These are phyloP conservation scores for Hymenochirus boettgeri DNA, from an alignment of 2,113 vertebrate genomes.

Conservation along the genomic window DNA sequence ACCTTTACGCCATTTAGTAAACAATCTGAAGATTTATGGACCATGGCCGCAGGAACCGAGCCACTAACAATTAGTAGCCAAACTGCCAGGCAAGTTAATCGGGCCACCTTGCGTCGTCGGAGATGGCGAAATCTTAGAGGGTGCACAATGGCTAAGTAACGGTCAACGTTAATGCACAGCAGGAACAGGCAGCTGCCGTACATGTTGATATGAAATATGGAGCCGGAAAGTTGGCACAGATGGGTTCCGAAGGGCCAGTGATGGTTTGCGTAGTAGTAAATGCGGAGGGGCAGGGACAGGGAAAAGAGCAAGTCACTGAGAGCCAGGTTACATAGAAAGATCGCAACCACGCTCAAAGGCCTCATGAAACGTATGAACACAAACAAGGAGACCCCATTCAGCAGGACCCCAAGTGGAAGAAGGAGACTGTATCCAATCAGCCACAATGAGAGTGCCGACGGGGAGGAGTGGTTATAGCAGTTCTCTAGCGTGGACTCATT, in stretches of 20 bases:
- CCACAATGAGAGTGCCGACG: slow-evolving; percentile 53
- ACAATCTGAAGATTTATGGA: slow-evolving; percentile 58
- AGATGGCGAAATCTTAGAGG: slow-evolving; percentile 68
- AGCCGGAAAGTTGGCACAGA: slow-evolving; percentile 67
- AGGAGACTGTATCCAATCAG: slow-evolving; percentile 63
- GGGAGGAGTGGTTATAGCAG: background rate
- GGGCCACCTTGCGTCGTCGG: slow-evolving; percentile 60
- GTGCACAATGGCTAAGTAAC: slow-evolving; percentile 68
- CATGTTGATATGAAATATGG: slow-evolving; percentile 80
- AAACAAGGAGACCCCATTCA: slow-evolving; percentile 64
- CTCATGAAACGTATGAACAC: slow-evolving; percentile 61
- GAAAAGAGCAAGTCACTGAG: slow-evolving; percentile 72
- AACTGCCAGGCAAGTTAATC: slow-evolving; percentile 56
- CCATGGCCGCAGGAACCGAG: slow-evolving; percentile 58
- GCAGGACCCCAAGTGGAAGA: slow-evolving; percentile 53
- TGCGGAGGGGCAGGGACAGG: slow-evolving; percentile 65
- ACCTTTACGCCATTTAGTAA: background rate
- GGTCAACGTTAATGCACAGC: slow-evolving; percentile 73
- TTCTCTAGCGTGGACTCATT: slow-evolving; percentile 14
- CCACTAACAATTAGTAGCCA: slow-evolving; percentile 64
- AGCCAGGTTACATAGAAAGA: slow-evolving; percentile 76
- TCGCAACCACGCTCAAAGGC: slow-evolving; percentile 63
- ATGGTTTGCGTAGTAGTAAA: slow-evolving; percentile 65
- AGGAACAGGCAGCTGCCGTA: slow-evolving; percentile 81
- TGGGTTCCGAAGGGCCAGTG: slow-evolving; percentile 63